Evolutionary conservation across 2,113 vertebrate genomes (phyloP).

Genomic region (Dasyornis broadbenti): DNA sequence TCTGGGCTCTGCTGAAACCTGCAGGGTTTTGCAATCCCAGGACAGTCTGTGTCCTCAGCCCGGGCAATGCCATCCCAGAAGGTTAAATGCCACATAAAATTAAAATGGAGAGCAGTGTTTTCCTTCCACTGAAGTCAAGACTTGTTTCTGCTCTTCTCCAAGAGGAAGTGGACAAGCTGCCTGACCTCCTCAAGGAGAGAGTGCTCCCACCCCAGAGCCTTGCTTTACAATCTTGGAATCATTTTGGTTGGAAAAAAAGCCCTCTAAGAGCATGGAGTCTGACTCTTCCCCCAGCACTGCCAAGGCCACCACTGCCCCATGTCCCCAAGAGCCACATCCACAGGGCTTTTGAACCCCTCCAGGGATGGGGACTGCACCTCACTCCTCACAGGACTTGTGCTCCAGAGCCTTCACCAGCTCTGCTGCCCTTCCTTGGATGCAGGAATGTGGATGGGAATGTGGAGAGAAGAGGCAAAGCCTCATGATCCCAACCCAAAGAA

Average conservation of each 20-base stretch:
- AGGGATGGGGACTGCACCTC: not conserved
- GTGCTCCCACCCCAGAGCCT: not conserved
- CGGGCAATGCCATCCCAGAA: not conserved
- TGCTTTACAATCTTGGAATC: not conserved
- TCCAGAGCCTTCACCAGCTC: not conserved
- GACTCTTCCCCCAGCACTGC: not conserved
- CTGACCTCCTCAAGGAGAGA: not conserved
- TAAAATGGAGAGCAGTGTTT: fast-evolving
- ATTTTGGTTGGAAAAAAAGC: not conserved
- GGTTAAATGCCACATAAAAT: not conserved
- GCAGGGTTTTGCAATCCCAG: not conserved
- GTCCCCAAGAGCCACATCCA: not conserved
- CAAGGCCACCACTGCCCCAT: not conserved
- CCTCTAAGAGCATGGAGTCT: fast-evolving
- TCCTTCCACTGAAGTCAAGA: not conserved
- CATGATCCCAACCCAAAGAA: not conserved
- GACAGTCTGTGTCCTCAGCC: not conserved
- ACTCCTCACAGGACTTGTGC: not conserved
- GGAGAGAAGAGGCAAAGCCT: not conserved
- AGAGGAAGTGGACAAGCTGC: not conserved
- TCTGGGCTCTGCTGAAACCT: not conserved
- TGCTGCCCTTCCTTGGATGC: not conserved
- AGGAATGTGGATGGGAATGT: not conserved
- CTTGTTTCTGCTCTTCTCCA: not conserved
- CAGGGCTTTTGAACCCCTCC: not conserved